phyloP scores from a whole-genome alignment of 2,113 vertebrate genomes.

The Salvator merianae region DNA sequence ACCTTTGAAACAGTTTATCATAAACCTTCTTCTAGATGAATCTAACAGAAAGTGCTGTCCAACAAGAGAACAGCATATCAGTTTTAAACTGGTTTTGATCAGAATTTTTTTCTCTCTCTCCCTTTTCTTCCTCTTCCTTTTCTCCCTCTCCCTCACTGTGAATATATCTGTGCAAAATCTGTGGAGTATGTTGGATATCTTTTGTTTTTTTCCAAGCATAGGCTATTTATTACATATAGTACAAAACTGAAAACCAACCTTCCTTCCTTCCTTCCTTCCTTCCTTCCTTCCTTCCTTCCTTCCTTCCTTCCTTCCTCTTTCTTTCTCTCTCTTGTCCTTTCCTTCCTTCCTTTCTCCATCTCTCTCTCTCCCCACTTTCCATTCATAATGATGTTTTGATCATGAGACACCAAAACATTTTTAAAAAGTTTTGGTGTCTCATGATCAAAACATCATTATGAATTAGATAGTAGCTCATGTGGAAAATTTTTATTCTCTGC shows the following conservation, averaged over 20 bases:
- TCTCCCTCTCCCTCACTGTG: no score
- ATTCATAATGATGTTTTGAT: no score
- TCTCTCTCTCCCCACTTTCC: no score
- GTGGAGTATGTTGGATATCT: no score
- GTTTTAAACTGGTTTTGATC: conserved; percentile 26
- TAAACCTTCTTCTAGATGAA: conserved; percentile 50
- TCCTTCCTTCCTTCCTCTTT: neutral
- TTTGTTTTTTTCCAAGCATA: no score
- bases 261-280: no score
- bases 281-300: no score
- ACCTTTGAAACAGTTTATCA: conserved; percentile 40
- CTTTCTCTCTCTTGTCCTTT: neutral
- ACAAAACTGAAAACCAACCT: no score
- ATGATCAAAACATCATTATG: conserved; percentile 67
- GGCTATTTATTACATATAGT: no score
- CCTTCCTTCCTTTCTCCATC: no score
- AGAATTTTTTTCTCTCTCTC: conserved; percentile 5
- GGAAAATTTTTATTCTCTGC: conserved; percentile 60
- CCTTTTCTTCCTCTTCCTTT: neutral
- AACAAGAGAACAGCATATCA: conserved; percentile 20
- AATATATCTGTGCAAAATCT: no score
- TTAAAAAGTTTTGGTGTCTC: conserved; percentile 42
- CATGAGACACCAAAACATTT: no score
- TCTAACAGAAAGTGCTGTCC: conserved; percentile 50
- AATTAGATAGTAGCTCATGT: conserved; percentile 55